These are phyloP conservation scores for Daktulosphaira vitifoliae DNA, from an alignment of 1,140 invertebrate genomes.

Conservation along the genomic window DNA sequence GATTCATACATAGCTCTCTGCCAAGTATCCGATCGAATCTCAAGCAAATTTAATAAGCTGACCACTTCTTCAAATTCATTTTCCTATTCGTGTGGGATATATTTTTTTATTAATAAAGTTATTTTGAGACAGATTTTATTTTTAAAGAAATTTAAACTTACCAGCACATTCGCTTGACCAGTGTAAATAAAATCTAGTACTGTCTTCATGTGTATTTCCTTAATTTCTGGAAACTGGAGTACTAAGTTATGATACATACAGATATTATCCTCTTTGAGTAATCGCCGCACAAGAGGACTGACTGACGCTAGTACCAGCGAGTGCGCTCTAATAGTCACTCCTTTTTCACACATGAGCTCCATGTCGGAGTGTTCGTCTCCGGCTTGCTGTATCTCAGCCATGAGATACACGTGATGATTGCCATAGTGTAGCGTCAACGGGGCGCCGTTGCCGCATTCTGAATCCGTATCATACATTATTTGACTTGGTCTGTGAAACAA, in stretches of 20 bases:
- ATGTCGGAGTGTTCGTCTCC: slow-evolving; percentile 73
- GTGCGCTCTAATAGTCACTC: slow-evolving; percentile 39
- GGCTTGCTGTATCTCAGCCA: slow-evolving; percentile 70
- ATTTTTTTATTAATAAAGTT: too few species aligned
- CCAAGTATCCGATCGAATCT: slow-evolving; percentile 72
- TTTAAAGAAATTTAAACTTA: too few species aligned
- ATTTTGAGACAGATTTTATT: too few species aligned
- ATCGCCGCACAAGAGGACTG: slow-evolving; percentile 65
- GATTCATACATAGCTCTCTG: slow-evolving; percentile 36
- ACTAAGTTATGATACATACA: slow-evolving; percentile 56
- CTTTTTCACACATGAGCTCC: slow-evolving; percentile 61
- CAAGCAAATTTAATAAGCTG: slow-evolving; percentile 68
- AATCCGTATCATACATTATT: slow-evolving; percentile 32
- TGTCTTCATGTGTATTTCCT: slow-evolving; percentile 62
- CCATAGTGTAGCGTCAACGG: slow-evolving; percentile 79
- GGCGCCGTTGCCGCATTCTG: slow-evolving; percentile 45
- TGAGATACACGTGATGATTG: slow-evolving; percentile 78
- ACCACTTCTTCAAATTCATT: slow-evolving; percentile 68
- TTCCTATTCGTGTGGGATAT: slow-evolving; percentile 49
- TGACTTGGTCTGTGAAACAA: not conserved
- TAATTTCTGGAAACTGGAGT: slow-evolving; percentile 65
- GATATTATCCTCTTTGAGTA: slow-evolving; percentile 56
- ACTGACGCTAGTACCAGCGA: slow-evolving; percentile 72
- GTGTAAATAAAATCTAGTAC: slow-evolving; percentile 74
- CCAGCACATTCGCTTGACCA: slow-evolving; percentile 70